phyloP scores from a whole-genome alignment of 2,797 vertebrate genomes.

The Gambusia yucatana region DNA sequence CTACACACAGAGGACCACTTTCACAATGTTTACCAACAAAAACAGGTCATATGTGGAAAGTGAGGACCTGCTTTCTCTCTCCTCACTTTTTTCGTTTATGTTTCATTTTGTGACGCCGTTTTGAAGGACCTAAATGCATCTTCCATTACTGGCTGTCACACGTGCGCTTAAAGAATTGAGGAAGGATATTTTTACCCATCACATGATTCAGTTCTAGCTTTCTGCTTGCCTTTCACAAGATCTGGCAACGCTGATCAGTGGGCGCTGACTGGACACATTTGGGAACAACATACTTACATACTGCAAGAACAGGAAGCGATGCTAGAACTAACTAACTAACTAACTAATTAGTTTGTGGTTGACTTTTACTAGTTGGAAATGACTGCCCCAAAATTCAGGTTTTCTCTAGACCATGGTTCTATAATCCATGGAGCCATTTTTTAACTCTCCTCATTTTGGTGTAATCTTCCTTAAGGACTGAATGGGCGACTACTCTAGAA shows the following conservation, averaged over 20 bases:
- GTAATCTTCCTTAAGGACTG: background rate
- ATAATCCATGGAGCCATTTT: background rate
- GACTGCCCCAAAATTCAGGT: background rate
- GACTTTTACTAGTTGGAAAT: background rate
- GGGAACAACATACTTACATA: background rate
- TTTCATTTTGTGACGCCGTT: background rate
- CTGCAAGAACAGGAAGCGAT: background rate
- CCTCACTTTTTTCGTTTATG: background rate
- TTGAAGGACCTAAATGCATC: background rate
- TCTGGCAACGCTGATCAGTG: background rate
- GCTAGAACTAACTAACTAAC: background rate
- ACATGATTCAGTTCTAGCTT: background rate
- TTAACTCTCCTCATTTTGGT: background rate
- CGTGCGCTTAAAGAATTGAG: background rate
- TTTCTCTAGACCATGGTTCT: background rate
- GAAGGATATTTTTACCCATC: slow-evolving; percentile 1
- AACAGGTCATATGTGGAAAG: too few species aligned
- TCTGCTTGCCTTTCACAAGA: background rate
- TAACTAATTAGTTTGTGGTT: background rate
- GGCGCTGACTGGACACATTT: background rate
- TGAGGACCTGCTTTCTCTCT: too few species aligned
- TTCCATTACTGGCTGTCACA: background rate
- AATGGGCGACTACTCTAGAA: background rate
- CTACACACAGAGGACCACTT: background rate
- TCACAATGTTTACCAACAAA: background rate